phyloP scores from a whole-genome alignment of 53 echinoderm and acorn worm species.

The Zoroaster sp. region DNA sequence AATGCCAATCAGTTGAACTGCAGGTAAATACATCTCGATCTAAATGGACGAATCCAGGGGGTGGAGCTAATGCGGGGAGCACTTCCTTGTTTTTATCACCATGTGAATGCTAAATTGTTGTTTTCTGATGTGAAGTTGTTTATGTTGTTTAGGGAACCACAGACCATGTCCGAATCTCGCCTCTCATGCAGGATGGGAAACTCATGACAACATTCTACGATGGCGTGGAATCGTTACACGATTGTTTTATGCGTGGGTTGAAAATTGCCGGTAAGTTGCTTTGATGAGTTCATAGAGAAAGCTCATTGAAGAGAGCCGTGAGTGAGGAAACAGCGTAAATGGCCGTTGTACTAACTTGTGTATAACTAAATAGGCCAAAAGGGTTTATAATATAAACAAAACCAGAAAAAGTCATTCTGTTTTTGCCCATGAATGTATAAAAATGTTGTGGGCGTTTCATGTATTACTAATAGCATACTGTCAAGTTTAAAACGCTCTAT shows the following conservation, averaged over 20 bases:
- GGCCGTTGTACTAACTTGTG: neutral
- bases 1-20: slow-evolving; percentile 32
- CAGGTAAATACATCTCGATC: neutral
- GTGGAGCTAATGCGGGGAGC: neutral
- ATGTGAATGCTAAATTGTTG: neutral
- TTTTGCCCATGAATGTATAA: no score
- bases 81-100: neutral
- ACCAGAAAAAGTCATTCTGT: neutral
- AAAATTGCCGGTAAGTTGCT: slow-evolving; percentile 68
- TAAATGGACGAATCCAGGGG: neutral
- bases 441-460: no score
- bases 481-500: no score
- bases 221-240: slow-evolving; percentile 73
- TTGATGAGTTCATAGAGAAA: neutral
- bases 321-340: neutral
- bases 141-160: neutral
- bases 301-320: neutral
- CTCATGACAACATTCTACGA: slow-evolving; percentile 61
- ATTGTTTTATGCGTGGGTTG: slow-evolving; percentile 80
- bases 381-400: no score
- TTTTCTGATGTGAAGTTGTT: neutral
- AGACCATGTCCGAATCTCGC: slow-evolving; percentile 5
- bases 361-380: no score
- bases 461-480: no score
- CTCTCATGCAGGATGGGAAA: slow-evolving; percentile 30